phyloP scores from a whole-genome alignment of 1,140 invertebrate species.

The Colletes latitarsis region DNA sequence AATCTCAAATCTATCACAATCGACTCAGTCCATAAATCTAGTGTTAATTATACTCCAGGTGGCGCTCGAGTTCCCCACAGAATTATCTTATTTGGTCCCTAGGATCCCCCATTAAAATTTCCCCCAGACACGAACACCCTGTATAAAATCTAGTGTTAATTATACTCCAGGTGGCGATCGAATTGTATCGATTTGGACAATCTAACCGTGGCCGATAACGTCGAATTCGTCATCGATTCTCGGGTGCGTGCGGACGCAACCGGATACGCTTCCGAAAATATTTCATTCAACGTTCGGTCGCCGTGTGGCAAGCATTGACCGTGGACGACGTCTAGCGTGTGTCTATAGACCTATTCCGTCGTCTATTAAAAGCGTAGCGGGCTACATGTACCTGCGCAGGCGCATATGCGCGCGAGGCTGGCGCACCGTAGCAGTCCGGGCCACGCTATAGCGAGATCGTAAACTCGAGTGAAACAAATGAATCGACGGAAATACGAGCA shows the following conservation, averaged over 20 bases:
- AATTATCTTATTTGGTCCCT: no score
- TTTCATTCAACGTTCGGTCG: constrained; percentile 67
- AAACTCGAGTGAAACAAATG: no score
- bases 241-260: constrained; percentile 22
- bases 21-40: not conserved
- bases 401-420: constrained; percentile 1
- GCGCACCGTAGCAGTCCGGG: no score
- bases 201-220: not conserved
- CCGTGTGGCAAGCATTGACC: constrained; percentile 70
- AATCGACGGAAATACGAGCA: no score
- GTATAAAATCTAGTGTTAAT: not conserved
- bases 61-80: not conserved
- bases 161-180: not conserved
- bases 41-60: not conserved
- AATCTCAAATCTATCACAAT: no score
- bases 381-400: constrained; percentile 36
- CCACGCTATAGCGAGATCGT: no score
- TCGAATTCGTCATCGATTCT: constrained; percentile 17
- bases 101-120: no score
- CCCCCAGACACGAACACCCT: no score
- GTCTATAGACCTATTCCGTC: constrained; percentile 71
- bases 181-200: not conserved
- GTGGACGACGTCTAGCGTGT: constrained; percentile 71
- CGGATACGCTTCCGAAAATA: constrained; percentile 62
- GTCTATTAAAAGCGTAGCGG: constrained; percentile 69